phyloP scores from a whole-genome alignment of 2,113 vertebrate genomes.

The Astur gentilis region DNA sequence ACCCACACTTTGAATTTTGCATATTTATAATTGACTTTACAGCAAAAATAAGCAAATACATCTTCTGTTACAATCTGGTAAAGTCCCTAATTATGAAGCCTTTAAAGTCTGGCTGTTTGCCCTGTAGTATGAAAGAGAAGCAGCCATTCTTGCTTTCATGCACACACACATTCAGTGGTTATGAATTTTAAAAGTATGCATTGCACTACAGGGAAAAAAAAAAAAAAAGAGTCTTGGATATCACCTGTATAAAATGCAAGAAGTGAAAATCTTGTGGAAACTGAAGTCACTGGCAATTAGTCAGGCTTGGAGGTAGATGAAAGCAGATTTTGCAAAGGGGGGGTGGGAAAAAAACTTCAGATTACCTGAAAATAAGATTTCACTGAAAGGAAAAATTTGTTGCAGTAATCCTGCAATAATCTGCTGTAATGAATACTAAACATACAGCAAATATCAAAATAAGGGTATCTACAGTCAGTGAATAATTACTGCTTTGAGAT shows the following conservation, averaged over 20 bases:
- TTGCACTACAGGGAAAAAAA: not conserved
- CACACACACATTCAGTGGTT: not conserved
- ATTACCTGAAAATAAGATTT: slow-evolving; percentile 16
- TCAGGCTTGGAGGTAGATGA: not conserved
- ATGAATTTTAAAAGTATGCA: slow-evolving; percentile 33
- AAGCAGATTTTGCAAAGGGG: not conserved
- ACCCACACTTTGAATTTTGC: slow-evolving; percentile 9
- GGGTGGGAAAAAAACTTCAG: not conserved
- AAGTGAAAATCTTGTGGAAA: slow-evolving; percentile 30
- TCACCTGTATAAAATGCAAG: slow-evolving; percentile 35
- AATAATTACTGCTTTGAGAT: slow-evolving; percentile 29
- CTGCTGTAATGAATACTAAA: slow-evolving; percentile 32
- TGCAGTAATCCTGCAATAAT: slow-evolving; percentile 14
- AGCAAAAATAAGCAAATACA: slow-evolving; percentile 10
- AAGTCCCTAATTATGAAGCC: slow-evolving; percentile 4
- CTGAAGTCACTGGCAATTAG: not conserved
- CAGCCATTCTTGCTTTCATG: not conserved
- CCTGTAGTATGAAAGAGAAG: not conserved
- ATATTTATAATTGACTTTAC: slow-evolving; percentile 21
- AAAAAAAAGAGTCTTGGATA: not conserved
- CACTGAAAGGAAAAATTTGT: not conserved
- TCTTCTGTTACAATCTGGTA: not conserved
- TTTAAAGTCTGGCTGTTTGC: slow-evolving; percentile 3
- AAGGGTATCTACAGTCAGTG: not conserved
- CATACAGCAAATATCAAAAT: not conserved